Conservation (phyloP, 2,113 vertebrate species). For the Forbesichthys agassizii region DNA sequence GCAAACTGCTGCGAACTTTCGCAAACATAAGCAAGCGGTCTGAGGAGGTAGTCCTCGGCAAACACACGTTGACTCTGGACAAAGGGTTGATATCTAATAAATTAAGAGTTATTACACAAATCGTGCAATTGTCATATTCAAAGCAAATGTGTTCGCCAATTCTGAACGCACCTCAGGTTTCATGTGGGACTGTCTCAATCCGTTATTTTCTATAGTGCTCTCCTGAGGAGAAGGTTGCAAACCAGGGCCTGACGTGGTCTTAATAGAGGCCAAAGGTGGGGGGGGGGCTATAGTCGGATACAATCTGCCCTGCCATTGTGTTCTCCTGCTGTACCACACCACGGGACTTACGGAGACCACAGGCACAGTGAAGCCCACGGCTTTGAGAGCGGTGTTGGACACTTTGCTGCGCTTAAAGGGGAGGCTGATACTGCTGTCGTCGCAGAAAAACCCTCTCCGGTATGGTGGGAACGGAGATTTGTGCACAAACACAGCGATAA, state of each 20-base stretch:
- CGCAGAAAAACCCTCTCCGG: slow-evolving; percentile 73
- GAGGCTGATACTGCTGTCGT: slow-evolving; percentile 58
- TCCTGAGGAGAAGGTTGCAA: too few species aligned
- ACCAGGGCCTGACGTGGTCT: not conserved
- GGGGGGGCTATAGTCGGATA: slow-evolving; percentile 5
- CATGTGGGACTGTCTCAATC: slow-evolving; percentile 48
- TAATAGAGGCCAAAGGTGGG: too few species aligned
- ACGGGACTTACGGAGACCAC: slow-evolving; percentile 79
- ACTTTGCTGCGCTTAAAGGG: slow-evolving; percentile 73
- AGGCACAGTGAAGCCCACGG: slow-evolving; percentile 72
- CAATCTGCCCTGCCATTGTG: slow-evolving; percentile 9
- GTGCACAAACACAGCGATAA: slow-evolving; percentile 70
- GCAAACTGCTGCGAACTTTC: too few species aligned
- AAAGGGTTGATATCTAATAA: too few species aligned
- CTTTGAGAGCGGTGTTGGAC: slow-evolving; percentile 67
- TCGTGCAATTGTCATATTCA: too few species aligned
- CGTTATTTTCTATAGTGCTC: slow-evolving; percentile 1
- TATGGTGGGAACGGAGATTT: slow-evolving; percentile 61
- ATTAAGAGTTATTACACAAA: too few species aligned
- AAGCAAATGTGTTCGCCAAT: too few species aligned
- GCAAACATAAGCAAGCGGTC: too few species aligned
- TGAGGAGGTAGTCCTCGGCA: too few species aligned
- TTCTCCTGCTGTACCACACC: slow-evolving; percentile 46
- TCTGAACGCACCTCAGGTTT: slow-evolving; percentile 6
- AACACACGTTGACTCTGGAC: too few species aligned